Base-by-base conservation (phyloP, 2,888 invertebrate genomes). In the Orchesellides sinensis region DNA sequence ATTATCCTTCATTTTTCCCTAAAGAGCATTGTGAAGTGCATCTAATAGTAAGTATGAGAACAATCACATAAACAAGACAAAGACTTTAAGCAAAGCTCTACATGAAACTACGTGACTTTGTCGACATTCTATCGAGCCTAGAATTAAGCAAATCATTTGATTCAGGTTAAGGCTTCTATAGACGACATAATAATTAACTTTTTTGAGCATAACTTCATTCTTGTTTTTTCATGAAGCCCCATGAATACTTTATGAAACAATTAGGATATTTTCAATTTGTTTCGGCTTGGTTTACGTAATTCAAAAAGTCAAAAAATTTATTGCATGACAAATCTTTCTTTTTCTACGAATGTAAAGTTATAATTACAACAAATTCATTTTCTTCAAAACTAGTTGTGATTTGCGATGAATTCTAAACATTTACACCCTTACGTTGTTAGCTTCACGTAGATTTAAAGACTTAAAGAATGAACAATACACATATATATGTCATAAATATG, bases 131-230 rank as follows among this genome's bases (percentile, higher is more conserved):
- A 66, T 25, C 29, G 29, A 70, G 14, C 61, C 17, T 63, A 61
- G 61, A 73, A 73, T 72, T 63, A 47, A 73, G 73, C 19, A 73
- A 61, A 73, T 45, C 61, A 56, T 29, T 40, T 49, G 59, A 73
- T 73, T 73, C 73, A 73, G 73, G 73, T 73, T 61, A 73, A 73
- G 73, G 73, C 73, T 73, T 21, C 49, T 49, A 63, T 49, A 61
- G 32, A 19, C 25, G 27, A 61, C 52, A 52, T 21, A 17, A 21
- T 63, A 63, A 63, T 40, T 63, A 40, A 21, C n/a, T 40, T 40
- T 19, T 40, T 56, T 10, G 56, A 56, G 29, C 29, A 17, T 25
- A 72, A 59, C 12, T 27, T 59, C 27, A 59, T 69, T 52, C 52
- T 35, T 54, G 27, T 49, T 25, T n/a, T 10, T 54, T 40, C 52